A percentile compares a stretch with the other conserved stretches of the same genome.
Evolutionary conservation across 2,888 invertebrate species (phyloP).

Genomic region (Abscondita cerata): DNA sequence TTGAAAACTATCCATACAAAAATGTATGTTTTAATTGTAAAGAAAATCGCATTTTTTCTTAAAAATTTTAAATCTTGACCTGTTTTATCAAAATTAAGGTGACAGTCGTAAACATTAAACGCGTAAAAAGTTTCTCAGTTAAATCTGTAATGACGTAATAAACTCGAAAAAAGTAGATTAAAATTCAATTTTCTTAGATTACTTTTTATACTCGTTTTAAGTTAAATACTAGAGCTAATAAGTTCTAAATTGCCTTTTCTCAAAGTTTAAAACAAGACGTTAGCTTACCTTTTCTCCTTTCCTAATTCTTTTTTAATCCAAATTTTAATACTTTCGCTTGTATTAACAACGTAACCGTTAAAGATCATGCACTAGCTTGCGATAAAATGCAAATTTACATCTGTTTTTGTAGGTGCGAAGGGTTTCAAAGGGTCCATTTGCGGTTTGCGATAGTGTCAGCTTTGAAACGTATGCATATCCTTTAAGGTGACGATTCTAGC

Average conservation of each 20-base stretch:
- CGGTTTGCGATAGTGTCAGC: conserved; percentile 12
- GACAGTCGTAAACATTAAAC: conserved; percentile 6
- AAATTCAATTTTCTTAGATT: conserved; percentile 32
- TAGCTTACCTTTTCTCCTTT: neutral
- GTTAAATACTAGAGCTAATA: conserved; percentile 25
- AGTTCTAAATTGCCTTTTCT: conserved; percentile 21
- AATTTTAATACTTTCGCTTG: neutral
- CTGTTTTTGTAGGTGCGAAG: conserved; percentile 18
- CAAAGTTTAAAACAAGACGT: conserved; percentile 3
- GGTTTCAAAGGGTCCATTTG: conserved; percentile 23
- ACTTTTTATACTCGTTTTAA: conserved; percentile 21
- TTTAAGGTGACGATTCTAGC: conserved; percentile 6
- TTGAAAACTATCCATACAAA: too few relatives aligned
- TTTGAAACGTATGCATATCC: conserved; percentile 20
- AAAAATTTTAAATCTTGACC: too few relatives aligned
- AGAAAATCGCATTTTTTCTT: too few relatives aligned
- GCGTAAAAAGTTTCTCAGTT: conserved; percentile 17
- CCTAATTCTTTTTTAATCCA: conserved; percentile 14
- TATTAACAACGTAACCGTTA: neutral
- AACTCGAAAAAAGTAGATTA: conserved; percentile 28
- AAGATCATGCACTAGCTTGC: conserved; percentile 8
- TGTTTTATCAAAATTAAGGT: neutral
- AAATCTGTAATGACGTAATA: conserved; percentile 26
- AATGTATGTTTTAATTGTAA: too few relatives aligned
- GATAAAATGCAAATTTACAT: conserved; percentile 27